These are phyloP conservation scores for Harpalus rufipes DNA, from an alignment of 2,888 invertebrate species.

Conservation along the genomic window DNA sequence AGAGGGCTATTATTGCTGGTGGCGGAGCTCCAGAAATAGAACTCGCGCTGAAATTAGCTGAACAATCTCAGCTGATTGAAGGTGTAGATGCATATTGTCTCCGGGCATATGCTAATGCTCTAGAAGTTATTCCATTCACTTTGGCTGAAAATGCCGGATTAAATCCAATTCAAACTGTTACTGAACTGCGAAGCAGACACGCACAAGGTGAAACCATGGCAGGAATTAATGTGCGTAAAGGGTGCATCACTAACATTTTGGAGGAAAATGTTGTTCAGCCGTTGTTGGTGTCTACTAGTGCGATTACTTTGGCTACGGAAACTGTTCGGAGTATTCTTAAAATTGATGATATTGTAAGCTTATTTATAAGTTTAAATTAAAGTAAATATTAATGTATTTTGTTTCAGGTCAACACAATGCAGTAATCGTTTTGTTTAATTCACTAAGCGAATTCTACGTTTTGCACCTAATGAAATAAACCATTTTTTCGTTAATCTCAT, in stretches of 20 bases:
- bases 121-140: slow-evolving; percentile 95
- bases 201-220: slow-evolving; percentile 91
- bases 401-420: slow-evolving; percentile 67
- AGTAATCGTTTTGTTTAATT: slow-evolving; percentile 54
- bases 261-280: slow-evolving; percentile 99
- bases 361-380: neutral
- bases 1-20: slow-evolving; percentile 94
- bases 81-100: slow-evolving; percentile 98
- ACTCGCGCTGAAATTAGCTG: slow-evolving; percentile 90
- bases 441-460: neutral
- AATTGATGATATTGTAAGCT: slow-evolving; percentile 98
- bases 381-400: slow-evolving; percentile 18
- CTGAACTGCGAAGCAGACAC: slow-evolving; percentile 96
- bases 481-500: slow-evolving; percentile 60
- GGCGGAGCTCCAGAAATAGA: slow-evolving; percentile 99
- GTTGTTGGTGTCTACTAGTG: slow-evolving; percentile 94
- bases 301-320: slow-evolving; percentile 96
- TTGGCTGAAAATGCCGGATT: slow-evolving; percentile 90
- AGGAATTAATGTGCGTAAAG: slow-evolving; percentile 98
- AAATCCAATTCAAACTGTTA: slow-evolving; percentile 86
- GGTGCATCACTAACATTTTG: slow-evolving; percentile 96
- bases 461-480: slow-evolving; percentile 52
- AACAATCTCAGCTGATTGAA: slow-evolving; percentile 89
- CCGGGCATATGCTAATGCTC: slow-evolving; percentile 95
- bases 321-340: slow-evolving; percentile 98